phyloP scores from a whole-genome alignment of 1,140 invertebrate species.

The Sinella curviseta region DNA sequence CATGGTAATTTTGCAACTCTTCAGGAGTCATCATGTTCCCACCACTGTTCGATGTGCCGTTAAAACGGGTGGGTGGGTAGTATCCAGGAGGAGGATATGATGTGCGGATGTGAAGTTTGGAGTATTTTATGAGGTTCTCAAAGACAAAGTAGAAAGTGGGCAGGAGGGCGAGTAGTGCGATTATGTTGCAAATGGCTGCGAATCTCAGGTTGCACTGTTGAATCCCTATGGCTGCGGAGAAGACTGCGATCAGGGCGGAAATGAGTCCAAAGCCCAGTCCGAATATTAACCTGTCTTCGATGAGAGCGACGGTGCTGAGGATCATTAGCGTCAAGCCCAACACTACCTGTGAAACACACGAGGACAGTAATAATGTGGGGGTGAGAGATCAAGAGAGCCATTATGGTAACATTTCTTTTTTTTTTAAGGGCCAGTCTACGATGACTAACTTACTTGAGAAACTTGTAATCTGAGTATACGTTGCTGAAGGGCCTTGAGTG shows the following conservation, averaged over 20 bases:
- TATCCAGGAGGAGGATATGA: neutral
- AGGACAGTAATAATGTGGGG: too few relatives aligned
- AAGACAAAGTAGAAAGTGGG: constrained; percentile 41
- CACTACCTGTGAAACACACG: constrained; percentile 38
- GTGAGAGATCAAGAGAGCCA: too few relatives aligned
- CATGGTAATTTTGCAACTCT: neutral
- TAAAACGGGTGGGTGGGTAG: neutral
- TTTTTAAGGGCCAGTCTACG: neutral
- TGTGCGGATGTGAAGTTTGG: constrained; percentile 7
- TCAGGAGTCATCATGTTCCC: neutral
- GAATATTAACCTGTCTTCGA: constrained; percentile 43
- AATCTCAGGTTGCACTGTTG: constrained; percentile 38
- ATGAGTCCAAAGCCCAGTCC: constrained; percentile 46
- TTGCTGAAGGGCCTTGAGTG: constrained; percentile 36
- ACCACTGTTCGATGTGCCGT: too few relatives aligned
- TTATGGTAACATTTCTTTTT: neutral
- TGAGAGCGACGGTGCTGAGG: constrained; percentile 42
- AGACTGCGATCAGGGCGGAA: constrained; percentile 39
- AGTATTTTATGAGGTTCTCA: constrained; percentile 32
- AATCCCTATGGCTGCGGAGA: constrained; percentile 36
- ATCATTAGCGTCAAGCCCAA: constrained; percentile 43
- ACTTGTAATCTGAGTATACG: constrained; percentile 43
- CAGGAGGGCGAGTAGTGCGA: constrained; percentile 31
- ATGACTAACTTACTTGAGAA: constrained; percentile 34
- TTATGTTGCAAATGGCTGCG: constrained; percentile 31